Evolutionary conservation across 2,113 vertebrate genomes (phyloP).

Genomic region (Donacobius atricapilla): DNA sequence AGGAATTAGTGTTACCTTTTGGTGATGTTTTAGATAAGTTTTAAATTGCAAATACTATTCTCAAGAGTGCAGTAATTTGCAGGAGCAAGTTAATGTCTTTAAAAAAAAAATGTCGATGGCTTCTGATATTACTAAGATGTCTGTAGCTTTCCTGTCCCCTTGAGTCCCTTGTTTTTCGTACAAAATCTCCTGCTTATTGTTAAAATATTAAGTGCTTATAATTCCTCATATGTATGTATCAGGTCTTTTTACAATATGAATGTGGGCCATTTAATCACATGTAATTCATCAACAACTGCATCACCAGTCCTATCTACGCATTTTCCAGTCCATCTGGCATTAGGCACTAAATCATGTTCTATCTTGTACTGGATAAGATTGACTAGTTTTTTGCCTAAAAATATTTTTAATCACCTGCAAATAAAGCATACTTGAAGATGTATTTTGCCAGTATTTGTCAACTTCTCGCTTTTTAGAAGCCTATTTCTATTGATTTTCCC

Average conservation of each 20-base stretch:
- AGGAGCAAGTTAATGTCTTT: slow-evolving; percentile 17
- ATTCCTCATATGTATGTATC: background rate
- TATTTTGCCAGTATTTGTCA: slow-evolving; percentile 18
- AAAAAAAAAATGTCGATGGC: background rate
- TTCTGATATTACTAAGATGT: slow-evolving; percentile 31
- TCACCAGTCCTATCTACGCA: background rate
- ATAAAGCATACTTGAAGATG: slow-evolving; percentile 54
- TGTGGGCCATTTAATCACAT: background rate
- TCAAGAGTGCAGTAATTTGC: slow-evolving; percentile 41
- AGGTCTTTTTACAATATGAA: slow-evolving; percentile 27
- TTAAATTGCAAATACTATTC: slow-evolving; percentile 28
- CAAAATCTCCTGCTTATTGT: background rate
- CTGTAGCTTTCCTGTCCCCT: background rate
- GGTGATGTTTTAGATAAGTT: slow-evolving; percentile 45
- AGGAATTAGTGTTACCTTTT: slow-evolving; percentile 37
- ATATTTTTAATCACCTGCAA: slow-evolving; percentile 37
- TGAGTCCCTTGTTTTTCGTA: slow-evolving; percentile 7
- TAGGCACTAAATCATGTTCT: background rate
- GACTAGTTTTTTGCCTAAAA: slow-evolving; percentile 29
- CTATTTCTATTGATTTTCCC: background rate
- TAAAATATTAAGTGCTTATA: slow-evolving; percentile 16
- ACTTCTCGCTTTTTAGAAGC: background rate
- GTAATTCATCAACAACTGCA: background rate
- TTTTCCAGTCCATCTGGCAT: background rate
- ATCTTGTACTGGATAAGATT: background rate